Percentiles rank a stretch among this genome's conserved stretches.
These are phyloP conservation scores for Podarcis muralis DNA, from an alignment of 2,113 vertebrate genomes.

Conservation along the genomic window DNA sequence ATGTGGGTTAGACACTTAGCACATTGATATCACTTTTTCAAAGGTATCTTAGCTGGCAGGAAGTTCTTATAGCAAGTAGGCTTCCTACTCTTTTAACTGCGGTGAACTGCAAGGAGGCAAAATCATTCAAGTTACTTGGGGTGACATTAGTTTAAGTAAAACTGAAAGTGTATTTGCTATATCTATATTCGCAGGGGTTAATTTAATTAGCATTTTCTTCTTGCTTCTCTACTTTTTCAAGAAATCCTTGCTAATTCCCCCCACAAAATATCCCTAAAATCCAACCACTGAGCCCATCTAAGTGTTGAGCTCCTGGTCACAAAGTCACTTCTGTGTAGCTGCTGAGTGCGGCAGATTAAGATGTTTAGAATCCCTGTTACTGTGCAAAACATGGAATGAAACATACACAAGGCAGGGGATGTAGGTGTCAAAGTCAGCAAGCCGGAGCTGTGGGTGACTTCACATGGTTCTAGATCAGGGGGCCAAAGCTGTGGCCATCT, in stretches of 20 bases:
- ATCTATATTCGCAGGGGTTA: neutral
- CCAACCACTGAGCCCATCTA: neutral
- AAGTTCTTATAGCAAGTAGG: neutral
- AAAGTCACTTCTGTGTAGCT: neutral
- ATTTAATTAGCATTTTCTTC: neutral
- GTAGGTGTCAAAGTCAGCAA: neutral
- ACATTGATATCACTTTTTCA: neutral
- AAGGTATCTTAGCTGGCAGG: neutral
- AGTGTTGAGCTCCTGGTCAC: neutral
- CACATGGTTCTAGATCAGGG: neutral
- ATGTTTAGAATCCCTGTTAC: neutral
- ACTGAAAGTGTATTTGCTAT: neutral
- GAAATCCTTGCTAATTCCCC: neutral
- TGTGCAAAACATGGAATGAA: neutral
- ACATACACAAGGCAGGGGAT: neutral
- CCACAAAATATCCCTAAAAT: neutral
- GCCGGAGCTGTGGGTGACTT: neutral
- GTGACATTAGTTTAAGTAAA: neutral
- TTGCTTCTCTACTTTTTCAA: neutral
- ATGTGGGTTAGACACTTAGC: constrained; percentile 20
- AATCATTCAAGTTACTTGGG: neutral
- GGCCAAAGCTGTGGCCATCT: too few species aligned
- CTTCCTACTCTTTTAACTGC: neutral
- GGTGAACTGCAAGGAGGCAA: neutral
- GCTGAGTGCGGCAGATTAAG: neutral